A percentile compares a stretch with the other conserved stretches of the same genome.
Conservation (phyloP, 1,140 invertebrate species). For the Hirudo medicinalis region DNA sequence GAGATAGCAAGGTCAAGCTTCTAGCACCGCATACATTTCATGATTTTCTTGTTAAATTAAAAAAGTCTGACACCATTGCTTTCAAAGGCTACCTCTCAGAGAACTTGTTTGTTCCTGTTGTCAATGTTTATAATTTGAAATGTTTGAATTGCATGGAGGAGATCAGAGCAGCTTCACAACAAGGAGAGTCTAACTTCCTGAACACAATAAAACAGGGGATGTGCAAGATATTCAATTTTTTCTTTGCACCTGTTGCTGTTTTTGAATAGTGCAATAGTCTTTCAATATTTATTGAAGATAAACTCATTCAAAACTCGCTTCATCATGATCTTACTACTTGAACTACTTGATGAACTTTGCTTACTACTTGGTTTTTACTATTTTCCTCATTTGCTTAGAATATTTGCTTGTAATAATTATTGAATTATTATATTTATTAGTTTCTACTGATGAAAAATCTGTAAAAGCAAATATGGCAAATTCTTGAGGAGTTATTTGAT, state of each 20-base stretch:
- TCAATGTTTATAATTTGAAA: conserved; percentile 10
- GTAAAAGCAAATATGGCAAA: no score
- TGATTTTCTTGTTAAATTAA: conserved; percentile 16
- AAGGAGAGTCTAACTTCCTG: background rate
- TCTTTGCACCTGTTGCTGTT: background rate
- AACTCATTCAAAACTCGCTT: no score
- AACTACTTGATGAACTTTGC: no score
- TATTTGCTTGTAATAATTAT: no score
- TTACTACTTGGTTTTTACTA: no score
- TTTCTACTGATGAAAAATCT: no score
- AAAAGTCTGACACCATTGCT: conserved; percentile 1
- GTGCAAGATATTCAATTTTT: conserved; percentile 10
- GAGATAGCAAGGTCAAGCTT: conserved; percentile 9
- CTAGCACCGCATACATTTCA: conserved; percentile 18
- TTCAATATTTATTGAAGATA: background rate
- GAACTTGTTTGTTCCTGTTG: background rate
- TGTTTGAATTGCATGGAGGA: conserved; percentile 3
- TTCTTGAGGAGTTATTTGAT: no score
- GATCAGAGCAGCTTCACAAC: conserved; percentile 6
- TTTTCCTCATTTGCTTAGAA: no score
- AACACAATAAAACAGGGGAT: background rate
- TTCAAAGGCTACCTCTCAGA: conserved; percentile 17
- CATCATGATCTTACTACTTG: no score
- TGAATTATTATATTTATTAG: no score
- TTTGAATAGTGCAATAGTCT: conserved; percentile 6